phyloP scores from a whole-genome alignment of 2,888 invertebrate genomes.

The Tinea pellionella region DNA sequence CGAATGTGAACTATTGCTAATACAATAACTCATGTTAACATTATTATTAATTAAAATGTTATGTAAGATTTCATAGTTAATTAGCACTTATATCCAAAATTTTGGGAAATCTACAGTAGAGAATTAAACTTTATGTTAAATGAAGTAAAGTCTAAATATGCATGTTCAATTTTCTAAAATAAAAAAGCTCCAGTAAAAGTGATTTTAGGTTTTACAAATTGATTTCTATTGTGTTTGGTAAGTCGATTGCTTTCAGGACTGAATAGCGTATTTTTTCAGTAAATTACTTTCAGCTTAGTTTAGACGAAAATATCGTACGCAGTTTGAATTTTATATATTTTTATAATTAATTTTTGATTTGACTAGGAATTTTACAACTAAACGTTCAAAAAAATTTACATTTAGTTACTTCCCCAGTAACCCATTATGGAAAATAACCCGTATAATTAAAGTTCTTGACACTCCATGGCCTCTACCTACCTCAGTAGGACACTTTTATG shows the following conservation, averaged over 20 bases:
- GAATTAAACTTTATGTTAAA: too few species aligned
- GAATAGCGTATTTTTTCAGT: background rate
- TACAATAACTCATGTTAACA: background rate
- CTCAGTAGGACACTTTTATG: too few species aligned
- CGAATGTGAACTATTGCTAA: background rate
- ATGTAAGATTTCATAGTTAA: constrained; percentile 1
- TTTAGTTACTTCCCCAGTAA: too few species aligned
- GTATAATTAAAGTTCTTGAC: too few species aligned
- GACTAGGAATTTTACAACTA: too few species aligned
- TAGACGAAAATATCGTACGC: background rate
- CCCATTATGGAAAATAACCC: too few species aligned
- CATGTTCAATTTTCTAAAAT: too few species aligned
- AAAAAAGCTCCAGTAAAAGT: background rate
- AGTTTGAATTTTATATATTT: background rate
- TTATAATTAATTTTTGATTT: too few species aligned
- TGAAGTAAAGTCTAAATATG: too few species aligned
- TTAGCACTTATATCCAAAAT: background rate
- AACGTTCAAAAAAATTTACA: too few species aligned
- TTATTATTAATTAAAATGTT: background rate
- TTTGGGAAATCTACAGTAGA: too few species aligned
- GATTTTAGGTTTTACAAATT: constrained; percentile 1
- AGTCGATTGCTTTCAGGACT: background rate
- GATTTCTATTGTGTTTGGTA: background rate
- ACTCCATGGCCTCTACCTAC: too few species aligned
- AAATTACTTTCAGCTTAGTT: constrained; percentile 4